Percentiles rank a stretch among this genome's conserved stretches.
Conservation (phyloP, 2,888 invertebrate genomes). For the Epirrita christyi region DNA sequence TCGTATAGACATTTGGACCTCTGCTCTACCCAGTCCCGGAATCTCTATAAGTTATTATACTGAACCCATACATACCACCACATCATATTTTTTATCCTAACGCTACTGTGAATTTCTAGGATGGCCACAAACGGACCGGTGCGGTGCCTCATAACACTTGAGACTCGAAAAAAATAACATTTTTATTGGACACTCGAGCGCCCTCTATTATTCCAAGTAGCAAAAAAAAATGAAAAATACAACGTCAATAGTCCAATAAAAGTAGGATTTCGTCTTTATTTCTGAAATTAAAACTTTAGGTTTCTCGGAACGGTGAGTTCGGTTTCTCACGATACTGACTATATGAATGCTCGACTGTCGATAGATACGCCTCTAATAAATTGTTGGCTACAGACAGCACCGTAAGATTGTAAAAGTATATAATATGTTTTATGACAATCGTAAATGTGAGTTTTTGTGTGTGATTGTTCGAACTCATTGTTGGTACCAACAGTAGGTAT, state of each 20-base stretch:
- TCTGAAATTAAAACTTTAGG: conserved; percentile 73
- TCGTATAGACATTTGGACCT: too few species aligned
- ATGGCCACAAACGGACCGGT: conserved; percentile 45
- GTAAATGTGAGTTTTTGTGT: conserved; percentile 59
- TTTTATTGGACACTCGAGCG: conserved; percentile 60
- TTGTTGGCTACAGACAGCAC: conserved; percentile 76
- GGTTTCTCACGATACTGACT: conserved; percentile 66
- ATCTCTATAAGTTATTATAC: conserved; percentile 4
- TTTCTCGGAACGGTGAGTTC: conserved; percentile 67
- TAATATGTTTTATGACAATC: conserved; percentile 69
- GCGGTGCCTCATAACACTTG: conserved; percentile 54
- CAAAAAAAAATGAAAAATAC: conserved; percentile 62
- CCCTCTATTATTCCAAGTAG: conserved; percentile 58
- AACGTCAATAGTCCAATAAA: conserved; percentile 76
- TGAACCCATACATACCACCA: conserved; percentile 26
- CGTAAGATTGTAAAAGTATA: conserved; percentile 72
- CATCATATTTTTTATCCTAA: conserved; percentile 42
- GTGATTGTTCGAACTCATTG: conserved; percentile 33
- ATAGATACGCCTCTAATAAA: conserved; percentile 69
- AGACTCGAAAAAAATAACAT: conserved; percentile 54
- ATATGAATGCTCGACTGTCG: conserved; percentile 27
- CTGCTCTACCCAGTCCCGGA: too few species aligned
- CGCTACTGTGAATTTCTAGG: conserved; percentile 59
- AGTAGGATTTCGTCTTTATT: conserved; percentile 76
- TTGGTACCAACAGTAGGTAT: conserved; percentile 3